These are phyloP conservation scores for Tetrao urogallus DNA, from an alignment of 2,113 vertebrate genomes.

Conservation along the genomic window DNA sequence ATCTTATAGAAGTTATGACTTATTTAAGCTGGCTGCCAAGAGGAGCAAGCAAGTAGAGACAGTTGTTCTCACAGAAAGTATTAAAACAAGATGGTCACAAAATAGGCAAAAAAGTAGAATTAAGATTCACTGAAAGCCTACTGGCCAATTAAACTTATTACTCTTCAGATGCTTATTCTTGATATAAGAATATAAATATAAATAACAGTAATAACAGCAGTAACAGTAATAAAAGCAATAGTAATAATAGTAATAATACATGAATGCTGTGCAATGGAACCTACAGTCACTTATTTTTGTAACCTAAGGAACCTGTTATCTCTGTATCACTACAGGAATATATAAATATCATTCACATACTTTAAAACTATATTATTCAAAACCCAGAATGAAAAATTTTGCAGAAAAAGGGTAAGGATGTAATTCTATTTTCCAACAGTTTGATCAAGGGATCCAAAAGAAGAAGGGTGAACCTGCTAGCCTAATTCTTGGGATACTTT, in stretches of 20 bases:
- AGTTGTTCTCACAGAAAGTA: accelerated
- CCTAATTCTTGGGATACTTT: not conserved
- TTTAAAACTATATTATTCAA: not conserved
- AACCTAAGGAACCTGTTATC: not conserved
- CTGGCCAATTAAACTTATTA: not conserved
- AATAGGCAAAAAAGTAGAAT: not conserved
- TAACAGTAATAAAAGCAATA: not conserved
- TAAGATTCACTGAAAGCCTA: not conserved
- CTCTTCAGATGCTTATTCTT: not conserved
- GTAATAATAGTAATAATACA: not conserved
- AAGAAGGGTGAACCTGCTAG: not conserved
- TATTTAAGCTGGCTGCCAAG: not conserved
- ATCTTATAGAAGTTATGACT: not conserved
- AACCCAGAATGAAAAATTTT: not conserved
- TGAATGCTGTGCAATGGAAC: not conserved
- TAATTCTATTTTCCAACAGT: not conserved
- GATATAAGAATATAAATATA: not conserved
- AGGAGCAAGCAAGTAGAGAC: not conserved
- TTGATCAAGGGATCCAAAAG: not conserved
- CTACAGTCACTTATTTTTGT: not conserved
- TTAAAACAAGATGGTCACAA: not conserved
- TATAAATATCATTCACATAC: not conserved
- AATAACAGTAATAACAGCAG: not conserved
- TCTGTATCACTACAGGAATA: not conserved
- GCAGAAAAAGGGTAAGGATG: not conserved